These are phyloP conservation scores for Andrena minutula DNA, from an alignment of 2,888 invertebrate genomes.

Conservation along the genomic window DNA sequence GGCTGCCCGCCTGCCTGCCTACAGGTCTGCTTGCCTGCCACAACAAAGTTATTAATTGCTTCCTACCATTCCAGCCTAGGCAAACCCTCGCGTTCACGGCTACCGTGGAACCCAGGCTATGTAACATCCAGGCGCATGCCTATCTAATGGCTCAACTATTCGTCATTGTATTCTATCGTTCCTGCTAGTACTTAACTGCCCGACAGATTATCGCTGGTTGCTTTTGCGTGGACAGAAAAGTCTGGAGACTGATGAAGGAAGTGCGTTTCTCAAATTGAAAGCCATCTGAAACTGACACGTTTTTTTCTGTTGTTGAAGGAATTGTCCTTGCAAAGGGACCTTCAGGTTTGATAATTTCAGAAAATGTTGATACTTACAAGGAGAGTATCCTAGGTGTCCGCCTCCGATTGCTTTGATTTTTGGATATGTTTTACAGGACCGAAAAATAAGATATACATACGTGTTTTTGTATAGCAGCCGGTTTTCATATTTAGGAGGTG, in stretches of 20 bases:
- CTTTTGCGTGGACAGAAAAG: not conserved
- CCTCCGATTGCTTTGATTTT: too few relatives aligned
- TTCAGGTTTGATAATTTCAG: not conserved
- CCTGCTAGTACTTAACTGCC: constrained; percentile 5
- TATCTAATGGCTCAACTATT: constrained; percentile 75
- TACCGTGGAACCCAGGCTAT: constrained; percentile 37
- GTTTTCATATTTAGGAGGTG: too few relatives aligned
- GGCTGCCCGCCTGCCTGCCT: constrained; percentile 62
- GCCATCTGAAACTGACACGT: not conserved
- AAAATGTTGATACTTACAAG: not conserved
- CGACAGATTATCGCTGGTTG: constrained; percentile 21
- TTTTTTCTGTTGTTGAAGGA: not conserved
- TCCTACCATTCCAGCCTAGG: constrained; percentile 81
- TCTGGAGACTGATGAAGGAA: not conserved
- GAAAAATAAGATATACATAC: too few relatives aligned
- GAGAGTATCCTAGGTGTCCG: too few relatives aligned
- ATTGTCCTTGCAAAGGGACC: not conserved
- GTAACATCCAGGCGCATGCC: constrained; percentile 59
- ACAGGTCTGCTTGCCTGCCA: constrained; percentile 78
- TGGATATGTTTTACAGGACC: too few relatives aligned
- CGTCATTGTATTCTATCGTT: constrained; percentile 75
- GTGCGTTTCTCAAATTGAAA: not conserved
- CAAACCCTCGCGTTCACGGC: constrained; percentile 65
- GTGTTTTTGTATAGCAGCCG: too few relatives aligned
- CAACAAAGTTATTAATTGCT: constrained; percentile 84